Percentiles rank a stretch among this genome's conserved stretches.
These are phyloP conservation scores for Coenobita brevimanus DNA, from an alignment of 1,140 invertebrate genomes.

Conservation along the genomic window DNA sequence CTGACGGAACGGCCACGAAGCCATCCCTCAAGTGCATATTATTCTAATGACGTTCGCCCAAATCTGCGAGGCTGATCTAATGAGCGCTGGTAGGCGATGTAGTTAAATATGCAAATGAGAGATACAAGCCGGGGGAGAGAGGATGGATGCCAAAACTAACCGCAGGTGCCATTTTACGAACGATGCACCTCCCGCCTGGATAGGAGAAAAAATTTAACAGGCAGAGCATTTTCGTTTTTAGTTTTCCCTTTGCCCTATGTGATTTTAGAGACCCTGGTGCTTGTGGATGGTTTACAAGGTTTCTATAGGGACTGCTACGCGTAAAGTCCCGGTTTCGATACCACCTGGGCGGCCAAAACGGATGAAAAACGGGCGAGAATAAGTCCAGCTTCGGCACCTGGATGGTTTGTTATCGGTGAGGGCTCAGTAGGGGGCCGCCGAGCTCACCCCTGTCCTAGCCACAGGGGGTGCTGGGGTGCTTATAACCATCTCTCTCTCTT, in stretches of 20 bases:
- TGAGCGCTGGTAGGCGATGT: slow-evolving; percentile 63
- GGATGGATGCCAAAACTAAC: slow-evolving; percentile 18
- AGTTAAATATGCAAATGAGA: slow-evolving; percentile 64
- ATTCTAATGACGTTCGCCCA: slow-evolving; percentile 59
- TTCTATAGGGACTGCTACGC: no score
- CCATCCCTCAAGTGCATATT: slow-evolving; percentile 58
- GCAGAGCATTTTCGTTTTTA: background rate
- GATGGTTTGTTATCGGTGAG: slow-evolving; percentile 57
- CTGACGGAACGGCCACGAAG: background rate
- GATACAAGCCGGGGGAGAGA: slow-evolving; percentile 34
- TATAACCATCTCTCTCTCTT: background rate
- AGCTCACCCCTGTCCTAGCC: slow-evolving; percentile 47
- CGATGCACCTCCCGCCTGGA: no score
- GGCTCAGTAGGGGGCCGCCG: slow-evolving; percentile 43
- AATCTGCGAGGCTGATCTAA: slow-evolving; percentile 63
- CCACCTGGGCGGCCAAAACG: background rate
- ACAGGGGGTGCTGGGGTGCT: slow-evolving; percentile 13
- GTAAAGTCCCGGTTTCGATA: background rate
- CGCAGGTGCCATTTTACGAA: slow-evolving; percentile 23
- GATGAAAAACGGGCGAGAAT: background rate
- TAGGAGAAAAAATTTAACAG: background rate
- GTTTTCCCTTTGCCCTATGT: no score
- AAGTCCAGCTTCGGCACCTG: slow-evolving; percentile 46
- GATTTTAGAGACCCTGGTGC: no score
- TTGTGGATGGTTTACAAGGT: no score